Evolutionary conservation across 1,140 invertebrate species (phyloP).

Genomic region (Orius laevigatus): DNA sequence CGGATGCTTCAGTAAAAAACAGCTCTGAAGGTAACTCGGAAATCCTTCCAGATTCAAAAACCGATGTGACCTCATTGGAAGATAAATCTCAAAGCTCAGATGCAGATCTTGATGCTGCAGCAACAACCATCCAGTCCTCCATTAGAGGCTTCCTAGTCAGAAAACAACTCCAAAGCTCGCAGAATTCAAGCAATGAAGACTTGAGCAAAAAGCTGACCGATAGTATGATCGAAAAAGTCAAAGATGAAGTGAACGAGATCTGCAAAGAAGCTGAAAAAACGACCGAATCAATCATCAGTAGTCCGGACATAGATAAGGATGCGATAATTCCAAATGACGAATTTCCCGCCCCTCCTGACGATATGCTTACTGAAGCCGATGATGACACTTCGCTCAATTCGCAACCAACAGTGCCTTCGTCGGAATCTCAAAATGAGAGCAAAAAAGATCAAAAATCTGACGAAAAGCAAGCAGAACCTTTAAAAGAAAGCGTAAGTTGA

Average conservation of each 20-base stretch:
- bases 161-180: slow-evolving; percentile 17
- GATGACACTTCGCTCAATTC: background rate
- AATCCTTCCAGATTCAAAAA: no score
- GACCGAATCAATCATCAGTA: slow-evolving; percentile 8
- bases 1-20: no score
- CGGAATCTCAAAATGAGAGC: background rate
- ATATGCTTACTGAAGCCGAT: background rate
- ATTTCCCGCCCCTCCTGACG: slow-evolving; percentile 12
- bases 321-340: slow-evolving; percentile 1
- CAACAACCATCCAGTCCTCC: slow-evolving; percentile 20
- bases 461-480: background rate
- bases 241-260: slow-evolving; percentile 19
- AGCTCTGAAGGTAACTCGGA: no score
- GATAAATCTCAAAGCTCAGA: no score
- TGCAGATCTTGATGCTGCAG: slow-evolving; percentile 10
- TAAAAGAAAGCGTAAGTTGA: background rate
- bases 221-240: slow-evolving; percentile 13
- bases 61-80: no score
- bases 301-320: background rate
- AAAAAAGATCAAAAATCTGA: slow-evolving; percentile 2
- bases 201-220: slow-evolving; percentile 8
- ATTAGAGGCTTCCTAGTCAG: slow-evolving; percentile 19
- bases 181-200: slow-evolving; percentile 2
- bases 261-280: slow-evolving; percentile 19
- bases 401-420: no score